Evolutionary conservation across 2,888 invertebrate genomes (phyloP), one percentile per base, ranked within the genome.

Genomic region (Melinaea marsaeus): DNA sequence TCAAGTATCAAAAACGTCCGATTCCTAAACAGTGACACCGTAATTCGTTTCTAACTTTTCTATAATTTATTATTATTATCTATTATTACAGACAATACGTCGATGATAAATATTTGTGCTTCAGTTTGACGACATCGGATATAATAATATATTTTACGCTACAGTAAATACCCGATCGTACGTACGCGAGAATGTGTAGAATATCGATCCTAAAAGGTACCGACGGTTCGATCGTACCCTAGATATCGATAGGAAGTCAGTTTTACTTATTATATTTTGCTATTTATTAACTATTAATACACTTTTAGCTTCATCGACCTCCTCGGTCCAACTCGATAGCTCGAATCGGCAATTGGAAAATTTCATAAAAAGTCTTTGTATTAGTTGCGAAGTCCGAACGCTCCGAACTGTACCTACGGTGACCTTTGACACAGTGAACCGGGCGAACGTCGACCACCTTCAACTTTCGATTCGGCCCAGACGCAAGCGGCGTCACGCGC

Each of bases 181-280:
- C 57, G 57, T 55, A 58, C 64, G 62, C 66, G 61, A 45, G 45
- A 57, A 57, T 62, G 62, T 58, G 58, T 56, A 55, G 56, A 57
- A 57, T 57, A 60, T 67, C 63, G 62, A 68, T 63, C 63, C 66
- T 56, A 65, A 57, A 60, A 61, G 72, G 67, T 71, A 72, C 66
- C 69, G 60, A 62, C 57, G 64, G 74, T 72, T 77, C 76, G 73
- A 74, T 72, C 73, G 71, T 71, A 76, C 80, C 86, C 85, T 86
- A 87, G 83, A 83, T 84, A 85, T 84, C 86, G 85, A 87, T 85
- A 88, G 89, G 90, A 88, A 88, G 88, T 89, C 88, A 86, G 83
- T 87, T 86, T 87, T 83, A 84, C 88, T 87, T 88, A 90, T 72
- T 88, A 86, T 62, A 87, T 84, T 85, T 77, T 75, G 80, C 86